Evolutionary conservation across 2,888 invertebrate species (phyloP), one percentile per base, ranked within the genome.

Genomic region (Tetramorium bicarinatum): DNA sequence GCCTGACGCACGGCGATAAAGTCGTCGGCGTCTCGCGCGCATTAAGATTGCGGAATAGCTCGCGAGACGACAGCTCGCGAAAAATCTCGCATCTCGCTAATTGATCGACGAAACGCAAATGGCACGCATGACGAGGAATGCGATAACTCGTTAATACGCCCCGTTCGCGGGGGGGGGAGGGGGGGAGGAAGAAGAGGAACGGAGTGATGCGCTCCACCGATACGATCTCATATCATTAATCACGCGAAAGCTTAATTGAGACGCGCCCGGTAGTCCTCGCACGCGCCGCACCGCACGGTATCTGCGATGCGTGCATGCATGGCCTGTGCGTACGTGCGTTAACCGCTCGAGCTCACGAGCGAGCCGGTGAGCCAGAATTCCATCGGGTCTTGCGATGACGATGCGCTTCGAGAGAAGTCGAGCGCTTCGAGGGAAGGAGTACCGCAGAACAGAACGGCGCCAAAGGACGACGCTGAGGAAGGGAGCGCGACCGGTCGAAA

Each of bases 381-480:
- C 72, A 59, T 47, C 34, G 44, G 34, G 56, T 67, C 54, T 67
- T 41, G 21, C 34, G 71, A 69, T 71, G 71, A 79, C 41, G 79
- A 47, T 38, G 69, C 84, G 54, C 47, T 34, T n/a, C 56, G 29
- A 61, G 47, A 88, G 82, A 86, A 83, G 75, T 80, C 79, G 72
- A 80, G 85, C 86, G 56, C 79, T 34, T 34, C 29, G 29, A 4
- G 80, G 66, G 71, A 82, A 85, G 86, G 82, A 61, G 86, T 85
- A 29, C 62, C 29, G 83, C 82, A 87, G 87, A 89, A 89, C 84
- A 29, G 83, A 87, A 89, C 89, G 89, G 89, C 87, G 89, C 88
- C 89, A 89, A 89, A 84, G 88, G 89, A 84, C 82, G 44, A 34
- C 29, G 29, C 29, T 4, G 29, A 34, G 56, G 87, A 86, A 85